Base-by-base conservation (phyloP, 2,113 vertebrate species). In the Lepidothrix coronata region DNA sequence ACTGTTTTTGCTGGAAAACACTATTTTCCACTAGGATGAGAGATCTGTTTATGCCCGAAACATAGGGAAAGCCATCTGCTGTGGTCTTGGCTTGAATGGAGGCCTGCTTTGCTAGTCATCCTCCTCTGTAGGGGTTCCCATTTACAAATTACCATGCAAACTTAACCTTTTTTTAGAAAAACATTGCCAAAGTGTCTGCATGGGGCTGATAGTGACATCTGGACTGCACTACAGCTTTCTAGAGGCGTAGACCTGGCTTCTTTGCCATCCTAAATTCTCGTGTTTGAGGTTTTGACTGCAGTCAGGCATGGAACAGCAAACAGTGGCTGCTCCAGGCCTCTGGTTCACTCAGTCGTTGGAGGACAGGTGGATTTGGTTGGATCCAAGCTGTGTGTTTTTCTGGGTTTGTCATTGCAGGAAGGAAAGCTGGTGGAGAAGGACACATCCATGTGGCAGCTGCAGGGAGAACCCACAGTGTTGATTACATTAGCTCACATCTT, bases 401-500 rank as follows among this genome's bases (percentile, higher is more conserved):
- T 77, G 91, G 25, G 4, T 92, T 95, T 97, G 74, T 71, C 18
- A 2, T 54, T 92, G 61, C 95, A 99, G 99, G 99, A 99, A 81
- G 99, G 99, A 20, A 98, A 97, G 75, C 80, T 99, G 89, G 82
- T 99, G 71, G 98, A 99, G 91, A 98, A 92, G 87, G 98, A 99
- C 41, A 97, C 93, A 4, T 93, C 98, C 0, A 30, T 70, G 33
- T 99, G 99, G 99, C 98, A 98, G 86, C 96, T 99, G 51, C 98
- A 98, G 11, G 99, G 99, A 85, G 99, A 99, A 7, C 98, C 99
- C 12, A 99, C 99, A 0, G 91, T 99, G 62, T 87, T 99, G 55
- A 96, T 99, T 94, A 98, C 99, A 0, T 91, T 99, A 85, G 98
- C 98, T 44, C 99, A 99, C 97, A 98, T 99, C 98, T 99, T 99